Evolutionary conservation across 2,797 vertebrate species (phyloP).

Genomic region (Steatocranus sp.): DNA sequence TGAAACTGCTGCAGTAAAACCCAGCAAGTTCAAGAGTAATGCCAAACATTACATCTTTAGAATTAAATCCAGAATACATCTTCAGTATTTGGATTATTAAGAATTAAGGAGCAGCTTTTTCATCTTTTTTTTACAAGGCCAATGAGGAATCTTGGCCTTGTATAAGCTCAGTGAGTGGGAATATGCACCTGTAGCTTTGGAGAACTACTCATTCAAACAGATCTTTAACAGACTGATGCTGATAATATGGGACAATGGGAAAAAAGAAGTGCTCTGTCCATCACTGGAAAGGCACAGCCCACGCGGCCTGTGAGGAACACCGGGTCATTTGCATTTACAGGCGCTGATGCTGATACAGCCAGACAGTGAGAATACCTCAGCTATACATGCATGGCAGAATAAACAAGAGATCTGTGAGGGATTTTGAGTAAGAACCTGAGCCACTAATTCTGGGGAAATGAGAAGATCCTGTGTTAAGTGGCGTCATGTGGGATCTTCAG

Average conservation of each 20-base stretch:
- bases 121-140: background rate
- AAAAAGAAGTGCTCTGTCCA: background rate
- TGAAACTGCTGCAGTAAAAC: background rate
- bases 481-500: background rate
- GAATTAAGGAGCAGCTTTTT: background rate
- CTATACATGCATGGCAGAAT: accelerated
- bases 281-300: background rate
- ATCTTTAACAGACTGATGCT: background rate
- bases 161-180: background rate
- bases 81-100: background rate
- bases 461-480: background rate
- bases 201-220: background rate
- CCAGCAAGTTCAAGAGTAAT: background rate
- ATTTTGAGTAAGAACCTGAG: background rate
- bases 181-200: background rate
- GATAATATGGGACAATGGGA: background rate
- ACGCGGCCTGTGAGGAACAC: background rate
- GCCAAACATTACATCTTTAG: background rate
- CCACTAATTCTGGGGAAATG: background rate
- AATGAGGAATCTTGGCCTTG: background rate
- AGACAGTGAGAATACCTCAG: background rate
- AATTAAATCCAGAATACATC: background rate
- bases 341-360: background rate
- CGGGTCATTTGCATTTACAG: background rate
- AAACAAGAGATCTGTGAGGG: background rate